Evolutionary conservation across 2,797 vertebrate genomes (phyloP).

Genomic region (Notamacropus eugenii): DNA sequence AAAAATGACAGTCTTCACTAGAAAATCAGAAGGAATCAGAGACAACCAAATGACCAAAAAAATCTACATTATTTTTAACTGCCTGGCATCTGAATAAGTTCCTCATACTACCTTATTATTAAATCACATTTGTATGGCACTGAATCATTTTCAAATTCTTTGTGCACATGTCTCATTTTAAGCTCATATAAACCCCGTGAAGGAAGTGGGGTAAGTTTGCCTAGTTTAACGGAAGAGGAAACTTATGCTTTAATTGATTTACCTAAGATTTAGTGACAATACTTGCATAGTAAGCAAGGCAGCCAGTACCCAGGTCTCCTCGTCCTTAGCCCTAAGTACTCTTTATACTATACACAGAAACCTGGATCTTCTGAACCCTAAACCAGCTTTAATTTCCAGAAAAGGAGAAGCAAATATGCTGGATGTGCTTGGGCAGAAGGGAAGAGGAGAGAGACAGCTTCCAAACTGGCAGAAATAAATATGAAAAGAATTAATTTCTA

Average conservation of each 20-base stretch:
- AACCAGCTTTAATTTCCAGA: background rate
- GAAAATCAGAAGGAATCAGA: background rate
- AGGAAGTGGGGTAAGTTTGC: background rate
- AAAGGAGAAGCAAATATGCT: background rate
- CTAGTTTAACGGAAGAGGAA: background rate
- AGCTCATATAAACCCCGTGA: background rate
- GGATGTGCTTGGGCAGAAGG: background rate
- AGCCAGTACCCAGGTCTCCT: background rate
- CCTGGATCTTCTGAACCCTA: background rate
- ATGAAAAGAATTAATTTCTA: background rate
- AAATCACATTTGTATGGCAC: background rate
- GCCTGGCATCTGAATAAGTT: background rate
- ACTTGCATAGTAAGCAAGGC: background rate
- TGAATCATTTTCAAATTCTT: slow-evolving; percentile 37
- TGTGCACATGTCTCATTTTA: background rate
- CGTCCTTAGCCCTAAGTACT: background rate
- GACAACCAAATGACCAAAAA: background rate
- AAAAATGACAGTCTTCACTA: background rate
- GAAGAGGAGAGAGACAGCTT: background rate
- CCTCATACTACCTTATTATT: background rate
- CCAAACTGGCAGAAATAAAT: background rate
- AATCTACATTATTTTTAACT: background rate
- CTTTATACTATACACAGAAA: background rate
- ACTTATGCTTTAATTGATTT: background rate
- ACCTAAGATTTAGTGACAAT: background rate